Evolutionary conservation across 2,888 invertebrate species (phyloP).

Genomic region (Latrodectus elegans): DNA sequence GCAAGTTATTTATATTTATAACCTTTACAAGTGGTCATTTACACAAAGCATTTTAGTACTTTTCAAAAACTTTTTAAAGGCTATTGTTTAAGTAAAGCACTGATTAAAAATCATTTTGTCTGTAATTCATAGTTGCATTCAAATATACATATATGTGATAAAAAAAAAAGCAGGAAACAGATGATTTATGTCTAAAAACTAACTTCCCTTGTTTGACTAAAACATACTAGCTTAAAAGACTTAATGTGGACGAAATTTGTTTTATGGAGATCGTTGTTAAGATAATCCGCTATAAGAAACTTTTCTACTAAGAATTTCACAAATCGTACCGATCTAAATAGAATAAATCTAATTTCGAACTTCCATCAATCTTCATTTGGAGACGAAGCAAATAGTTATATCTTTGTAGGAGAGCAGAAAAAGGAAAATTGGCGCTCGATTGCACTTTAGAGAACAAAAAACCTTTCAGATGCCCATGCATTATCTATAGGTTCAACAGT

Average conservation of each 20-base stretch:
- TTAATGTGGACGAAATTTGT: not conserved
- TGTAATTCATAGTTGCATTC: too few species aligned
- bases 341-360: slow-evolving; percentile 61
- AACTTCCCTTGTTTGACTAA: too few species aligned
- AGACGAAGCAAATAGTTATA: slow-evolving; percentile 38
- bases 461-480: slow-evolving; percentile 46
- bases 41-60: too few species aligned
- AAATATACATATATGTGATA: too few species aligned
- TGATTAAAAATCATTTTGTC: too few species aligned
- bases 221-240: not conserved
- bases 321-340: not conserved
- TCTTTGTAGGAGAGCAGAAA: slow-evolving; percentile 29
- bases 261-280: not conserved
- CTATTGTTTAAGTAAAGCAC: too few species aligned
- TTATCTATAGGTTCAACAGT: slow-evolving; percentile 58
- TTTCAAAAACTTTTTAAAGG: too few species aligned
- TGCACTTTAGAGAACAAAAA: slow-evolving; percentile 32
- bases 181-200: too few species aligned
- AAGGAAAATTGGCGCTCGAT: slow-evolving; percentile 1
- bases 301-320: too few species aligned
- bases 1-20: too few species aligned
- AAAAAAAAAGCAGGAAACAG: too few species aligned
- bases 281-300: not conserved
- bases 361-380: slow-evolving; percentile 63
- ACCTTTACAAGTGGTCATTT: too few species aligned